Evolutionary conservation across 2,888 invertebrate species (phyloP), one percentile per base, ranked within the genome.

Genomic region (Mactromeris polynyma): DNA sequence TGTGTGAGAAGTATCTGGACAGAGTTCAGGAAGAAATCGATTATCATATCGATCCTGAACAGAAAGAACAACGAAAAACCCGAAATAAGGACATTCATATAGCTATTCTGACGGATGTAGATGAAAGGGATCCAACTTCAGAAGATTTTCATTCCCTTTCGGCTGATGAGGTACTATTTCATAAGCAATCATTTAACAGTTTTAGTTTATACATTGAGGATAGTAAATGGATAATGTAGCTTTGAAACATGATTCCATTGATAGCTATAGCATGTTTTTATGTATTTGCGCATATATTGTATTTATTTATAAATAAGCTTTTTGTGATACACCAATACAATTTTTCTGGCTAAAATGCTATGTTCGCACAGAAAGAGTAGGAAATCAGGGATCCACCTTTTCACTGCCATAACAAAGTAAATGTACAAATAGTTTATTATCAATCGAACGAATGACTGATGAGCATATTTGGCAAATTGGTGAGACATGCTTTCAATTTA

Each of bases 141-240:
- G 81, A 69, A n/a, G 42, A 31, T 36, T 85, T 54, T 40, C 19
- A 38, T 6, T 17, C 79, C 7, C 64, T 85, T 19, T 81, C 81
- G 26, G 88, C 80, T 26, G 84, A 81, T 88, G 88, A 81, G 81
- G 81, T 81, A 40, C 3, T 38, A 4, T 78, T 14, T n/a, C n/a
- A n/a, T n/a, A n/a, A n/a, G n/a, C n/a, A n/a, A n/a, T n/a, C n/a
- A n/a, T n/a, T n/a, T n/a, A n/a, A n/a, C n/a, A n/a, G n/a, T n/a
- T n/a, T n/a, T n/a, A n/a, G n/a, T n/a, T n/a, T n/a, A n/a, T n/a
- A n/a, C n/a, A n/a, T n/a, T n/a, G n/a, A n/a, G n/a, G n/a, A n/a
- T n/a, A n/a, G n/a, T n/a, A 51, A 2, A 51, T 2, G 17, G 19
- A 9, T 19, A 51, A 1, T 6, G 19, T 51, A 14, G 51, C 17